These are phyloP conservation scores for Caenorhabditis sulstoni DNA, from an alignment of 2,888 invertebrate genomes.

Conservation along the genomic window DNA sequence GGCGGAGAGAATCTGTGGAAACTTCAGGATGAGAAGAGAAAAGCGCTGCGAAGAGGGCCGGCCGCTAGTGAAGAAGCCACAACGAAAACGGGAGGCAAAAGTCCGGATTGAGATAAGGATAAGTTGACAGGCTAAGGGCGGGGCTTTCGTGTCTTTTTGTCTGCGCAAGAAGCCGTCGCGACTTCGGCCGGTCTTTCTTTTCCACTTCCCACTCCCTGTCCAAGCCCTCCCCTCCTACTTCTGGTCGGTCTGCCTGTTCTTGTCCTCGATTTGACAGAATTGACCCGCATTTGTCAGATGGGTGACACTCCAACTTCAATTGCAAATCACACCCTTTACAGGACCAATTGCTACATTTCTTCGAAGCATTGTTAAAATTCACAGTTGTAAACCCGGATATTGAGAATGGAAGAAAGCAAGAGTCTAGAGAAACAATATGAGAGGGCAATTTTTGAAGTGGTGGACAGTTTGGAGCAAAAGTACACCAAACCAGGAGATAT, in stretches of 20 bases:
- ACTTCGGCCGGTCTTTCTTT: constrained; percentile 47
- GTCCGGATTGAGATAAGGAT: constrained; percentile 61
- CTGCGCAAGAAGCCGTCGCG: constrained; percentile 48
- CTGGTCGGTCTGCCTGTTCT: constrained; percentile 47
- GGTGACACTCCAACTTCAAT: constrained; percentile 55
- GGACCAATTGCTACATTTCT: constrained; percentile 33
- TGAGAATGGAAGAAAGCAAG: too few species aligned
- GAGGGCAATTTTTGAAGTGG: too few species aligned
- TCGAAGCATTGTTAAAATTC: too few species aligned
- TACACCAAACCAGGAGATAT: too few species aligned
- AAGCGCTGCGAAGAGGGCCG: constrained; percentile 24
- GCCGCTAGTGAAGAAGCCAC: constrained; percentile 48
- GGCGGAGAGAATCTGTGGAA: constrained; percentile 28
- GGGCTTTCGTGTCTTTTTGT: constrained; percentile 60
- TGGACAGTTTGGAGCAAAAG: too few species aligned
- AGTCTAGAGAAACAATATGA: too few species aligned
- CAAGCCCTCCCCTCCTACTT: constrained; percentile 28
- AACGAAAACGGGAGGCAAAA: constrained; percentile 43
- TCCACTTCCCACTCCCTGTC: constrained; percentile 15
- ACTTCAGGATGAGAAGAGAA: constrained; percentile 18
- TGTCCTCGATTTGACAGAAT: constrained; percentile 59
- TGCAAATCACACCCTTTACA: constrained; percentile 56
- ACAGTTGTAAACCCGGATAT: too few species aligned
- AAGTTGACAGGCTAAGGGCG: constrained; percentile 60
- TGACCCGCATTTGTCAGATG: constrained; percentile 59